A percentile compares a stretch with the other conserved stretches of the same genome.
phyloP scores from a whole-genome alignment of 1,140 invertebrate genomes.

The Drosophila mayri region DNA sequence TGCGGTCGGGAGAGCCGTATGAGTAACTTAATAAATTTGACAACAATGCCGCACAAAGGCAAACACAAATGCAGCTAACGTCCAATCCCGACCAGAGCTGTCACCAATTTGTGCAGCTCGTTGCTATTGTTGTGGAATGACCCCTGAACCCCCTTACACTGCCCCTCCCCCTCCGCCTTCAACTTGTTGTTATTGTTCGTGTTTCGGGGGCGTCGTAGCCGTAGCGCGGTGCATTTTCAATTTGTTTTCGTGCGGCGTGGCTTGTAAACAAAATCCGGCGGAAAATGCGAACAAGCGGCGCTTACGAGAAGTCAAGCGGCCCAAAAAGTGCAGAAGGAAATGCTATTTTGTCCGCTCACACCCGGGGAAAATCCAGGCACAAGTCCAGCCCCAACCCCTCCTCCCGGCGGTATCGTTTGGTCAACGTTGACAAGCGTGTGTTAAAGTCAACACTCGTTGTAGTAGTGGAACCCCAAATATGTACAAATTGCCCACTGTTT shows the following conservation, averaged over 20 bases:
- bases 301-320: constrained; percentile 62
- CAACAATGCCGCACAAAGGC: constrained; percentile 73
- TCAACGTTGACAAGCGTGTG: constrained; percentile 70
- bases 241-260: constrained; percentile 77
- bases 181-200: constrained; percentile 30
- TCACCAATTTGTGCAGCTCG: constrained; percentile 55
- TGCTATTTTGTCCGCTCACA: constrained; percentile 66
- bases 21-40: constrained; percentile 84
- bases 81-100: constrained; percentile 50
- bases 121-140: constrained; percentile 23
- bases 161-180: not conserved
- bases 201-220: constrained; percentile 16
- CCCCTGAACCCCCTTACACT: not conserved
- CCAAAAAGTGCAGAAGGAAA: constrained; percentile 71
- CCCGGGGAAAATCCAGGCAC: not conserved
- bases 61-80: constrained; percentile 60
- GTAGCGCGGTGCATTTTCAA: constrained; percentile 65
- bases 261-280: constrained; percentile 82
- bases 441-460: constrained; percentile 47
- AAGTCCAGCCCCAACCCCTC: not conserved
- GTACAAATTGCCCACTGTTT: constrained; percentile 78
- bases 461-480: constrained; percentile 42
- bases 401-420: constrained; percentile 37
- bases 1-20: constrained; percentile 54
- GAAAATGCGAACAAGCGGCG: constrained; percentile 74